Evolutionary conservation across 2,888 invertebrate genomes (phyloP).

Genomic region (Amblyjoppa proteus): DNA sequence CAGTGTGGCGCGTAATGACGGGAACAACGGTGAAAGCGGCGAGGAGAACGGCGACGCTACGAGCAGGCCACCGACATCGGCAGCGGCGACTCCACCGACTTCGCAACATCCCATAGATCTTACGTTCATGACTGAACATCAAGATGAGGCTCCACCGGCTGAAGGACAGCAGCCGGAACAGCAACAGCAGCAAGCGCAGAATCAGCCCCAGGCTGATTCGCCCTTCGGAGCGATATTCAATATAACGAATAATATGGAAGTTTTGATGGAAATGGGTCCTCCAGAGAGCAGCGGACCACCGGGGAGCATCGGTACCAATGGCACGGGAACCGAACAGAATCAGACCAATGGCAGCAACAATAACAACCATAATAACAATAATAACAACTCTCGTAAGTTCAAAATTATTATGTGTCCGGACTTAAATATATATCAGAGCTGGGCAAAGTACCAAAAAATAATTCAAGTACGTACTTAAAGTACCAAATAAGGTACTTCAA

Average conservation of each 20-base stretch:
- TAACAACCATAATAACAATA: conserved; percentile 66
- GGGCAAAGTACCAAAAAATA: not conserved
- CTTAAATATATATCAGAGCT: not conserved
- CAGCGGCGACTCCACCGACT: conserved; percentile 36
- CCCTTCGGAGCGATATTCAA: conserved; percentile 79
- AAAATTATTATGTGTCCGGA: not conserved
- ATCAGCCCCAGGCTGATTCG: conserved; percentile 52
- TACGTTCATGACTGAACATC: conserved; percentile 45
- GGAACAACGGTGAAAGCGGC: conserved; percentile 54
- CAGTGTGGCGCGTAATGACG: conserved; percentile 64
- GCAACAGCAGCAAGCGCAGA: conserved; percentile 59
- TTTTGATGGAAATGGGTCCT: conserved; percentile 88
- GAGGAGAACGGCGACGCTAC: conserved; percentile 59
- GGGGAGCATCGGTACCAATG: conserved; percentile 40
- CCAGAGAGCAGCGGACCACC: conserved; percentile 51
- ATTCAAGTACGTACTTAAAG: not conserved
- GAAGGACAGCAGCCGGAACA: conserved; percentile 65
- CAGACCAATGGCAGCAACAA: conserved; percentile 72
- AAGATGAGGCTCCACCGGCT: conserved; percentile 41
- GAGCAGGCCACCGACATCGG: conserved; percentile 57
- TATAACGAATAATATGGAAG: conserved; percentile 86
- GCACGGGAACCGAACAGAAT: conserved; percentile 75
- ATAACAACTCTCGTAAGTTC: conserved; percentile 66
- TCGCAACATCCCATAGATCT: conserved; percentile 48
- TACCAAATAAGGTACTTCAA: not conserved